Base-by-base conservation (phyloP, 2,888 invertebrate species). In the Mallateleia sp. region DNA sequence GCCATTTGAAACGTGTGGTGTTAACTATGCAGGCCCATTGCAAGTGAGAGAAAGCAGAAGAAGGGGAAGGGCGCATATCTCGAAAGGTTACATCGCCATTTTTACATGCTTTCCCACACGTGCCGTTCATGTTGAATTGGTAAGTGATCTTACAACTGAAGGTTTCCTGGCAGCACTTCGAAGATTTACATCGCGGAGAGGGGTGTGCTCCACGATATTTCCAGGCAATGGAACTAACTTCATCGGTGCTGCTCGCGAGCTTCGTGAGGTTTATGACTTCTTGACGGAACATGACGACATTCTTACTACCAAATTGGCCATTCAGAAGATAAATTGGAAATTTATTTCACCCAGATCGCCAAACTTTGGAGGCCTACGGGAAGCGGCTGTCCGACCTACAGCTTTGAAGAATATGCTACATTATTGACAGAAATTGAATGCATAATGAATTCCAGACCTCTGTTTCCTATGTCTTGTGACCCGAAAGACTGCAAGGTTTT, bases 371-470 rank as follows among this genome's bases (percentile, higher is more conserved):
- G 62, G 62, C 6, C 3, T 62, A 2, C 34, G 62, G 62, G 62
- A 62, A 18, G 15, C 38, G 1, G 34, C 18, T 5, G 38, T 62
- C n/a, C n/a, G n/a, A 85, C 62, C 7, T 75, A 34, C 34, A 75
- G 54, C 7, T 75, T 75, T 11, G 75, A 62, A n/a, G 52, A 77
- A 18, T 64, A 56, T n/a, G 15, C 8, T 67, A 69, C 75, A 11
- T 50, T 82, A 20, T 67, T 42, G 18, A 69, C 66, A 18, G 60
- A 67, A 69, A 78, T 66, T 22, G 77, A 60, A 50, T 77, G 8
- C n/a, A 34, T 78, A 0, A 7, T 60, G 14, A 69, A 77, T 56
- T 77, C 66, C 0, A 24, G 67, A n/a, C 77, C 77, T 1, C 45
- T 78, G 2, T 1, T 34, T 1, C n/a, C 56, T 14, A 54, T 66